Base-by-base conservation (phyloP, 2,797 vertebrate species). In the Sebastes oblongus region DNA sequence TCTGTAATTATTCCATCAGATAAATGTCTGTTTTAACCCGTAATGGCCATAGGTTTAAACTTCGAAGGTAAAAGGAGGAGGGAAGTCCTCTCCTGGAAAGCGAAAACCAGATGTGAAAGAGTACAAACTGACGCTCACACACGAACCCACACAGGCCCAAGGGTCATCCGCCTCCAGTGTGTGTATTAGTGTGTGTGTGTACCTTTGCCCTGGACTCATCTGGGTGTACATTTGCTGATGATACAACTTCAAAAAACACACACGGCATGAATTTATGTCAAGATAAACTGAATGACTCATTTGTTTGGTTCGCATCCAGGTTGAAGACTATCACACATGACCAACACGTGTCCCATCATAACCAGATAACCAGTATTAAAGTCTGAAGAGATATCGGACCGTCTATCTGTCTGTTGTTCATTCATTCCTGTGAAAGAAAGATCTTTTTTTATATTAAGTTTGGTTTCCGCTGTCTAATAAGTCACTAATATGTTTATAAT, bases 91-190 rank as follows among this genome's bases (percentile, higher is more conserved):
- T 66, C 36, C 39, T 60, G 25, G 71, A 85, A 75, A 77, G 66
- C 62, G 14, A 86, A 59, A 92, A 92, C 76, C 94, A 95, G 93
- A 95, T 94, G 92, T 91, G 64, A 25, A 24, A 18, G 60, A 58
- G 34, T 7, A 34, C 22, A 18, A 5, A 16, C 27, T 66, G 8
- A 24, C 27, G 59, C 71, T 77, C 24, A 76, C 27, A 70, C 56
- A 68, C 29, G 61, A 52, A 66, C 27, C 65, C 61, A 72, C 36
- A 52, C 30, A 71, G 16, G 30, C 61, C 70, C 34, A 42, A 36
- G 64, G 27, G 66, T 75, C 68, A 77, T 22, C 75, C 59, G 50
- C 70, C 64, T 52, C 5, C 1, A 18, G 22, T 72, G 79, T 66
- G 64, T 73, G 77, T 66, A 22, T 66, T 8, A 8, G 24, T 76